Percentiles rank a stretch among this genome's conserved stretches.
Conservation (phyloP, 2,888 invertebrate genomes). For the Kuschelorhynchus macadamiae region DNA sequence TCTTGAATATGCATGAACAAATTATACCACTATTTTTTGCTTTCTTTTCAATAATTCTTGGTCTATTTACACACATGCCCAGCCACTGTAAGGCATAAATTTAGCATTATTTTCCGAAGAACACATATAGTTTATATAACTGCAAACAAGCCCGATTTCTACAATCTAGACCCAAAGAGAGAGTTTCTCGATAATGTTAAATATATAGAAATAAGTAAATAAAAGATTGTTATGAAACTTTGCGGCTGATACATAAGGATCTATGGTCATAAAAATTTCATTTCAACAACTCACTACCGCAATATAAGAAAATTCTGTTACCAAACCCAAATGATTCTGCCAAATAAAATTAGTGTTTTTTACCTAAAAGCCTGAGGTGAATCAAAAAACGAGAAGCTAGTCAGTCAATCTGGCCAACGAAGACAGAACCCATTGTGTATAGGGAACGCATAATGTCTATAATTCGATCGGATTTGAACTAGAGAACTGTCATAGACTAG, state of each 20-base stretch:
- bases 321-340: no score
- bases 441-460: conserved; percentile 7
- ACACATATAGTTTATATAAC: conserved; percentile 31
- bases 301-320: no score
- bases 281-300: no score
- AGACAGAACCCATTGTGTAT: conserved; percentile 5
- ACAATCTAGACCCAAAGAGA: conserved; percentile 28
- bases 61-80: conserved; percentile 33
- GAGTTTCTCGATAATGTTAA: conserved; percentile 7
- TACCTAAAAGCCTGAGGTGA: conserved; percentile 17
- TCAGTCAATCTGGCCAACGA: conserved; percentile 21
- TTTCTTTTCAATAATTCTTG: conserved; percentile 22
- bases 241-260: no score
- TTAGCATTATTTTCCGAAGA: conserved; percentile 29
- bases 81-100: conserved; percentile 14
- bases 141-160: conserved; percentile 30
- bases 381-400: conserved; percentile 2
- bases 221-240: conserved; percentile 12
- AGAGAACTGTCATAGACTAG: background rate
- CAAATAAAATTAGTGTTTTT: background rate
- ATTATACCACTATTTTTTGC: conserved; percentile 30
- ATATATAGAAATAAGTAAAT: conserved; percentile 11
- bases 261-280: no score
- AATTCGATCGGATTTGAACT: background rate
- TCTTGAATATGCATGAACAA: no score